These are phyloP conservation scores for Calameuta idolon DNA, from an alignment of 2,888 invertebrate species.

Conservation along the genomic window DNA sequence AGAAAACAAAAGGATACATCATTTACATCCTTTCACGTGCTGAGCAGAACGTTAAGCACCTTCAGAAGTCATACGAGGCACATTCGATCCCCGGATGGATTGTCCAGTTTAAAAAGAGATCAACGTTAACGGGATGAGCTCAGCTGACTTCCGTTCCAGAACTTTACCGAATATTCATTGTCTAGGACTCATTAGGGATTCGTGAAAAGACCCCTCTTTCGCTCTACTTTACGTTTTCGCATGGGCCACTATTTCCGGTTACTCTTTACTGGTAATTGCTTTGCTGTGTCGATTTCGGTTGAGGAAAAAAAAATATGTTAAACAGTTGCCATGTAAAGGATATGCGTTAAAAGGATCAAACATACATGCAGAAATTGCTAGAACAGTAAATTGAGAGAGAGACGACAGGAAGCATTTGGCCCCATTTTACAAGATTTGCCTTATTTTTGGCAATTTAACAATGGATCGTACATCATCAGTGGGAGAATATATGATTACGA, in stretches of 20 bases:
- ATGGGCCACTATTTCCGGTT: constrained; percentile 21
- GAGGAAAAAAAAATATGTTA: constrained; percentile 5
- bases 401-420: not conserved
- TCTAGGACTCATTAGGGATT: constrained; percentile 4
- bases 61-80: not conserved
- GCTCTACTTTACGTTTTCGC: constrained; percentile 26
- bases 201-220: constrained; percentile 14
- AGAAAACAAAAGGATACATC: not conserved
- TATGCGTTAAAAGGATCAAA: constrained; percentile 1
- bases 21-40: not conserved
- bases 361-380: not conserved
- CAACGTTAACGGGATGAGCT: constrained; percentile 7
- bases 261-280: constrained; percentile 31
- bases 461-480: not conserved
- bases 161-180: constrained; percentile 7
- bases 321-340: constrained; percentile 16
- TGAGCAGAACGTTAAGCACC: not conserved
- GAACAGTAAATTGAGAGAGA: not conserved
- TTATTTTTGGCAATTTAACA: not conserved
- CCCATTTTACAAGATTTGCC: not conserved
- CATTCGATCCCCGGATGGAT: not conserved
- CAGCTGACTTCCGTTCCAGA: constrained; percentile 1
- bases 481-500: not conserved
- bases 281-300: constrained; percentile 27
- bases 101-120: not conserved